Conservation (phyloP, 2,888 invertebrate genomes). For the Cerceris ruficornis region DNA sequence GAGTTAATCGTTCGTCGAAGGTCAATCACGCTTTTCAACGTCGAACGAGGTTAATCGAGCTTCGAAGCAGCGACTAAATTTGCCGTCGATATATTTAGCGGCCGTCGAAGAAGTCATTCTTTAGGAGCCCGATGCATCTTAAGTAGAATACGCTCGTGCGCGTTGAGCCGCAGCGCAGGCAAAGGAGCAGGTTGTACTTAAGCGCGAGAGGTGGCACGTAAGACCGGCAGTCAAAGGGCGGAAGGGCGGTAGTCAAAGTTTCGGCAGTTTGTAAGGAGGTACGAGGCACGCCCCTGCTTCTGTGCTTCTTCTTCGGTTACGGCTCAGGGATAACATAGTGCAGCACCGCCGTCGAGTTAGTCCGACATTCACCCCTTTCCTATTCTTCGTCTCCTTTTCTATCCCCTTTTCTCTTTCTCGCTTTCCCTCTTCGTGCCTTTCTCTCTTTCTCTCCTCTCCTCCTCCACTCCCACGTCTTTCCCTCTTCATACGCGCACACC, state of each 20-base stretch:
- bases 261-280: conserved; percentile 74
- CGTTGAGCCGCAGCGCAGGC: conserved; percentile 3
- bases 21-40: too few relatives aligned
- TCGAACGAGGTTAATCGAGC: too few relatives aligned
- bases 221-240: conserved; percentile 29
- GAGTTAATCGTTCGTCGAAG: too few relatives aligned
- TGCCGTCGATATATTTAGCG: neutral
- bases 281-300: conserved; percentile 59
- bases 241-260: conserved; percentile 69
- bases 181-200: conserved; percentile 32
- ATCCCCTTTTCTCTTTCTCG: conserved; percentile 25
- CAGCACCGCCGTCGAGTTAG: conserved; percentile 67
- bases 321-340: conserved; percentile 75
- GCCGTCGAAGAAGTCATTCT: conserved; percentile 30
- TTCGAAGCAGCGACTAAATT: too few relatives aligned
- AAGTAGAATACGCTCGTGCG: neutral
- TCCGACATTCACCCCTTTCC: conserved; percentile 52
- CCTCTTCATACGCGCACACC: conserved; percentile 13
- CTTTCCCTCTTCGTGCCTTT: too few relatives aligned
- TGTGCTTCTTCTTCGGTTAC: conserved; percentile 73
- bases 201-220: conserved; percentile 55
- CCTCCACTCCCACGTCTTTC: conserved; percentile 35
- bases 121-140: conserved; percentile 16
- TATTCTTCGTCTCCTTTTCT: conserved; percentile 21
- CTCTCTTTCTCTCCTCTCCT: conserved; percentile 2